Evolutionary conservation across 1,140 invertebrate genomes (phyloP), one percentile per base, ranked within the genome.

Genomic region (Eumaeus atala): DNA sequence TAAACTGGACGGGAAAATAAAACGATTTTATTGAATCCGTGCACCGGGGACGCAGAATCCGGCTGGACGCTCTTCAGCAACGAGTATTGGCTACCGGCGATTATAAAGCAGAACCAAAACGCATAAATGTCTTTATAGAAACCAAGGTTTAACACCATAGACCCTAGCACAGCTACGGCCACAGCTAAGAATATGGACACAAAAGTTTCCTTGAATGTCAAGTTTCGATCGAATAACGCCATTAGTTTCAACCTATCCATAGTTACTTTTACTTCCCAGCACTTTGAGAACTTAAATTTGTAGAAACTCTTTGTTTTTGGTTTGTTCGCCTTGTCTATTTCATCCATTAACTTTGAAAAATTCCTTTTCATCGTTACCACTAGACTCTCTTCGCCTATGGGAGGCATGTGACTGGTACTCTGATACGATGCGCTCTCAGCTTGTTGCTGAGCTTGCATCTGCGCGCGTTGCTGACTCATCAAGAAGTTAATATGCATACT

Each of bases 61-160:
- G 98, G 98, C 75, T 99, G 98, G 3, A 99, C 98, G 83, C 97
- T 98, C 88, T 99, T 99, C 11, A 99, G 88, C 48, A 99, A 87
- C 0, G 97, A 99, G 84, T 99, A 99, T 79, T 99, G 97, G 78
- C 96, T 98, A 9, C 96, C 94, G 9, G 97, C 97, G 44, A 99
- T 97, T 17, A 99, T 95, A 66, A 98, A 96, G 87, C 97, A 99
- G 79, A 99, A 97, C 59, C 98, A 89, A 84, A 99, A 96, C 5
- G 97, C 94, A 66, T 93, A 95, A 36, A 99, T 91, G 79, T 99
- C 98, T 65, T 92, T 92, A 85, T 97, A 99, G 74, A 98, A 95
- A 28, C 93, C 92, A 35, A 92, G 89, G 66, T 95, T 92, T 1
- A 99, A 89, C 11, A 99, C 89, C 38, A 94, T 81, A 0, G 96